Evolutionary conservation across 2,797 vertebrate species (phyloP), one percentile per base, ranked within the genome.

Genomic region (Kryptolebias ocellatus): DNA sequence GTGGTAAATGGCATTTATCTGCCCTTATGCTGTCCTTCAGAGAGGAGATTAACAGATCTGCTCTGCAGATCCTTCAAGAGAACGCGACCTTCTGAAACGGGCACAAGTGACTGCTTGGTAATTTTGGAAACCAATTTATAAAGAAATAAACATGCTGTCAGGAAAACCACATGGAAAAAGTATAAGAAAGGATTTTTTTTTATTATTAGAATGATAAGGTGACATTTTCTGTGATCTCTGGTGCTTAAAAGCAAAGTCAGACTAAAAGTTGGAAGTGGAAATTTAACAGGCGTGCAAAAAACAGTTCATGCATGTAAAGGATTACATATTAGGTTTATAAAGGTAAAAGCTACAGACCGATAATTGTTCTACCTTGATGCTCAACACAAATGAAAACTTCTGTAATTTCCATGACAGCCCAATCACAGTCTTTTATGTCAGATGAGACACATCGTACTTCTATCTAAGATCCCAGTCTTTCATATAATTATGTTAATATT

Each of bases 11-110:
- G 67, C 79, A 80, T 89, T 89, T 84, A 85, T 86, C 80, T 86
- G 87, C 80, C 87, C 86, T 89, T 81, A 87, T 78, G 84, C 68
- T 78, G 88, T 84, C 88, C 85, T 89, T 89, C 86, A 81, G 73
- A 53, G 68, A 63, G 6, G 65, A 85, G 72, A 87, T 87, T 82
- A 88, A 66, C 74, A 84, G 76, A 88, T 88, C 72, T 69, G 75
- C 71, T 74, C 71, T 64, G 72, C 74, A 78, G 74, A 84, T 70
- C 73, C 71, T 79, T 79, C 61, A 59, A 56, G 31, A 64, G 67
- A 72, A 79, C 70, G 44, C 67, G 78, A 86, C 86, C 81, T 86
- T 85, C 77, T 68, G 58, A 46, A 70, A 81, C 54, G 66, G 55
- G 68, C 14, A 68, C 69, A 47, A 63, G 63, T 58, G 37, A 67